phyloP scores from a whole-genome alignment of 2,113 vertebrate species.

The Tympanuchus pallidicinctus region DNA sequence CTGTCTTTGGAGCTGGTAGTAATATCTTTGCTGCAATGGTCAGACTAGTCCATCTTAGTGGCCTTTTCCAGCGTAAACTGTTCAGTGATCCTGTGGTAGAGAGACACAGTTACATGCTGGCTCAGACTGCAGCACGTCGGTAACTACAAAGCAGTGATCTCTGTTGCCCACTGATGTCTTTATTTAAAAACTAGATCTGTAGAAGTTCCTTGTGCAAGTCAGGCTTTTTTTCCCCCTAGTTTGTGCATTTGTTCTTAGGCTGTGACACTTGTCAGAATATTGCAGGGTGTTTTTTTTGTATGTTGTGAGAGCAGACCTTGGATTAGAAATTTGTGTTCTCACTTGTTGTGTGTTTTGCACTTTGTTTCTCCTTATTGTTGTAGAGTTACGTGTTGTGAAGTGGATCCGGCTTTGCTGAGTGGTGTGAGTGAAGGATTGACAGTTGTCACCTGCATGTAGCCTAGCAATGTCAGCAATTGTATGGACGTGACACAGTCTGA shows the following conservation, averaged over 20 bases:
- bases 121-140: background rate
- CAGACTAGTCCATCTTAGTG: too few relatives aligned
- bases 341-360: background rate
- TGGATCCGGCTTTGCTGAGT: background rate
- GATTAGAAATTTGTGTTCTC: rapidly evolving
- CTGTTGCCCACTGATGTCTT: background rate
- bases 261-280: background rate
- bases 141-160: background rate
- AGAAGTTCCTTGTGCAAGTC: background rate
- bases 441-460: background rate
- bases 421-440: background rate
- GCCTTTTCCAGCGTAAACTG: too few relatives aligned
- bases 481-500: background rate
- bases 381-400: background rate
- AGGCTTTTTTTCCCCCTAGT: background rate
- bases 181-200: background rate
- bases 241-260: background rate
- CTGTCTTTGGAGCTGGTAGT: background rate
- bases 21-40: background rate
- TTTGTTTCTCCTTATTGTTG: background rate
- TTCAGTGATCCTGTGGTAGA: background rate
- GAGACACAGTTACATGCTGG: background rate
- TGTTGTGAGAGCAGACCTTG: background rate
- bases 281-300: background rate
- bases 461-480: background rate